Conservation (phyloP, 2,797 vertebrate species). For the Alca torda region DNA sequence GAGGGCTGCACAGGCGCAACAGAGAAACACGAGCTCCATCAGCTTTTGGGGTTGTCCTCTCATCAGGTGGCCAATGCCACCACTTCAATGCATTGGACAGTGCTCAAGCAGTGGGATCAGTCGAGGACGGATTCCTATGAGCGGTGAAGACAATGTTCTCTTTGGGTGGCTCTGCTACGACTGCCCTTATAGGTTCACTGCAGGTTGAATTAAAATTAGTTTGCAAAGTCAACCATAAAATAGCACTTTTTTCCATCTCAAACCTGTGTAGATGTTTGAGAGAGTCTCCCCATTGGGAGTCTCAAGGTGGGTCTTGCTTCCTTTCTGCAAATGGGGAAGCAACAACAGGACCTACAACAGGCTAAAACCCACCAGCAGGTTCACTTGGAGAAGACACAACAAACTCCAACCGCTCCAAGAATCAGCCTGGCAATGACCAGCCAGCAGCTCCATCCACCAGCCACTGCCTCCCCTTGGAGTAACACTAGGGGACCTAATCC, state of each 20-base stretch:
- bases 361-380: background rate
- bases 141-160: background rate
- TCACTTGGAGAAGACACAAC: background rate
- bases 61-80: fast-evolving
- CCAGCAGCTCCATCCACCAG: background rate
- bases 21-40: background rate
- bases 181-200: background rate
- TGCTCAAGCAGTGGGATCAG: background rate
- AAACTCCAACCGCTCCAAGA: background rate
- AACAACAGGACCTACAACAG: background rate
- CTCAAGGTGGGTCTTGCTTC: fast-evolving
- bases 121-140: background rate
- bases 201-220: background rate
- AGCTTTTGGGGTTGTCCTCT: background rate
- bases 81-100: background rate
- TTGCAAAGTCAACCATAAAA: background rate
- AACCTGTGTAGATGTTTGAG: fast-evolving
- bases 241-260: background rate
- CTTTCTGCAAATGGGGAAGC: background rate
- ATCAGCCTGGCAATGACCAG: fast-evolving
- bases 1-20: background rate
- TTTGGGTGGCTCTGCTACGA: background rate
- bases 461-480: background rate
- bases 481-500: background rate
- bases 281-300: background rate